Conservation (phyloP, 2,113 vertebrate species). For the Patagioenas fasciata region DNA sequence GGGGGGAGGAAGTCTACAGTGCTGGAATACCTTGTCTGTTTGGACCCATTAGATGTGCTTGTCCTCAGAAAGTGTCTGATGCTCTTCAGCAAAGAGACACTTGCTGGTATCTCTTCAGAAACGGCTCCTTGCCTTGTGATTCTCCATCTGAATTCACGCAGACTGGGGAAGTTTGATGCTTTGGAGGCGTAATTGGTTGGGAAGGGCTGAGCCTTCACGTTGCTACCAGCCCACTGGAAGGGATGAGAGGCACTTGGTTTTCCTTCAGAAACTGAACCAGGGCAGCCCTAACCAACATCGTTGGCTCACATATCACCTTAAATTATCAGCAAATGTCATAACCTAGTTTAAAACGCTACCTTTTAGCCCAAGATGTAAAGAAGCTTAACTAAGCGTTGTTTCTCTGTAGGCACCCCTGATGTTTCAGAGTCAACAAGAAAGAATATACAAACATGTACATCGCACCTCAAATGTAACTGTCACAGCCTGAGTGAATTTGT, state of each 20-base stretch:
- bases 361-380: constrained; percentile 28
- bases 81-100: neutral
- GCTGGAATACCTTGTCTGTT: neutral
- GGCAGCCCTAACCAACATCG: neutral
- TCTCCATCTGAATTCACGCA: constrained; percentile 21
- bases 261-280: neutral
- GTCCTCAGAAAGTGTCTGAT: neutral
- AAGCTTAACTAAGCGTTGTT: constrained; percentile 60
- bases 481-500: constrained; percentile 67
- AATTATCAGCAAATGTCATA: constrained; percentile 5
- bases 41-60: neutral
- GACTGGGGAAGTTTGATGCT: neutral
- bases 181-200: neutral
- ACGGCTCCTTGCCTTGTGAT: neutral
- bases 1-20: neutral
- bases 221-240: neutral
- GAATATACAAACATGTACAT: constrained; percentile 55
- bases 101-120: neutral
- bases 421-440: constrained; percentile 60
- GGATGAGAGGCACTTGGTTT: neutral
- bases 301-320: neutral
- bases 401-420: constrained; percentile 64
- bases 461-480: constrained; percentile 69
- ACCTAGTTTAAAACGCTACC: neutral
- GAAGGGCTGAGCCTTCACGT: neutral